Base-by-base conservation (phyloP, 2,888 invertebrate genomes). In the Tuta absoluta region DNA sequence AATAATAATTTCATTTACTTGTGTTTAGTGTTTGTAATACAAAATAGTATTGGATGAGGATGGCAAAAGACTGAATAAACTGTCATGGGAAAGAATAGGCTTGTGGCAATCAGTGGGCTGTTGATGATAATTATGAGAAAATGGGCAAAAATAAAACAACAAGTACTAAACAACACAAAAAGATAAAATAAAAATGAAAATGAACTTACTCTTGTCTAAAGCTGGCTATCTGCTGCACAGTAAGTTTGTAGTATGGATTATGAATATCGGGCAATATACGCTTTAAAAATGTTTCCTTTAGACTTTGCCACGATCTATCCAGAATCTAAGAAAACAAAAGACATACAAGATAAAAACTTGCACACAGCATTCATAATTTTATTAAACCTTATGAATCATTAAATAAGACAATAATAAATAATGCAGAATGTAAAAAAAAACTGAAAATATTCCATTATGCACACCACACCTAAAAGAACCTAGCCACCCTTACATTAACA, bases 211-310 rank as follows among this genome's bases (percentile, higher is more conserved):
- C 89, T 66, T 80, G 71, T 70, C 74, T 80, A 65, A 92, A 92
- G 71, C 87, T 88, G 61, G 76, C 70, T 56, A 91, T 83, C 75
- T 91, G 82, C 28, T 83, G 79, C 38, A 73, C 68, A 21, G 79
- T 76, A 10, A 92, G 75, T 49, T 79, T 79, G 69, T 86, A 92
- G 68, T 91, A 92, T 11, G 92, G 91, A 72, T 92, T 91, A 33
- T 84, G 80, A 57, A 92, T 83, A 63, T 92, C 91, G 17, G 91
- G 88, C 23, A 92, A 67, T 62, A 92, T 87, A 3, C 92, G 79
- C 72, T 92, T 92, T 37, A 91, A 66, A 71, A 91, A 92, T 57
- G 89, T 87, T 70, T 92, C 92, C 66, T 92, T 92, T 11, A 92
- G 73, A 75, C 92, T 92, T 72, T 92, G 92, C 92, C 92, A 92